Evolutionary conservation across 2,113 vertebrate species (phyloP).

Genomic region (Corythaixoides concolor): DNA sequence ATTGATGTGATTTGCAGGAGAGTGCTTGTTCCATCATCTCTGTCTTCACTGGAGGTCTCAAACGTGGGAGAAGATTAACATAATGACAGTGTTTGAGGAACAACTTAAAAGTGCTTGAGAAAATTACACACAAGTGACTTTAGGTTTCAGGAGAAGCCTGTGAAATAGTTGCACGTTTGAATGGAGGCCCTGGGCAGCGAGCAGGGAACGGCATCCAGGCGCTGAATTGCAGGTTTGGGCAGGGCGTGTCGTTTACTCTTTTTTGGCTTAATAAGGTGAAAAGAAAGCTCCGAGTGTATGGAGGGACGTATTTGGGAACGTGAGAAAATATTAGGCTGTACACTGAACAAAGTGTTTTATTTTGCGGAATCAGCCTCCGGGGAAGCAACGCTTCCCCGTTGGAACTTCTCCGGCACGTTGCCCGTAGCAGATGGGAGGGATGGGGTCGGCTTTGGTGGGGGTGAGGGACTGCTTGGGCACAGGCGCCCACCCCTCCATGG

Average conservation of each 20-base stretch:
- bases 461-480: not conserved
- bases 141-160: not conserved
- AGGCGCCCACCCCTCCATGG: fast-evolving
- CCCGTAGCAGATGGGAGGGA: fast-evolving
- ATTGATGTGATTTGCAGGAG: not conserved
- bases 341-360: no score
- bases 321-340: not conserved
- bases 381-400: fast-evolving
- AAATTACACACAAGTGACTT: not conserved
- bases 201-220: not conserved
- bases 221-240: not conserved
- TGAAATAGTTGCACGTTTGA: not conserved
- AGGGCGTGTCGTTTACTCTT: not conserved
- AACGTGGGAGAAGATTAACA: not conserved
- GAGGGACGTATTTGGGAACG: not conserved
- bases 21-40: not conserved
- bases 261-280: not conserved
- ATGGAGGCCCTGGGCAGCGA: not conserved
- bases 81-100: not conserved
- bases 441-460: not conserved
- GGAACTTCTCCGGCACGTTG: fast-evolving
- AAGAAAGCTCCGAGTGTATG: not conserved
- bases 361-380: not conserved
- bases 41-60: not conserved
- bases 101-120: not conserved